Conservation (phyloP, 2,113 vertebrate genomes). For the Lethenteron reissneri region DNA sequence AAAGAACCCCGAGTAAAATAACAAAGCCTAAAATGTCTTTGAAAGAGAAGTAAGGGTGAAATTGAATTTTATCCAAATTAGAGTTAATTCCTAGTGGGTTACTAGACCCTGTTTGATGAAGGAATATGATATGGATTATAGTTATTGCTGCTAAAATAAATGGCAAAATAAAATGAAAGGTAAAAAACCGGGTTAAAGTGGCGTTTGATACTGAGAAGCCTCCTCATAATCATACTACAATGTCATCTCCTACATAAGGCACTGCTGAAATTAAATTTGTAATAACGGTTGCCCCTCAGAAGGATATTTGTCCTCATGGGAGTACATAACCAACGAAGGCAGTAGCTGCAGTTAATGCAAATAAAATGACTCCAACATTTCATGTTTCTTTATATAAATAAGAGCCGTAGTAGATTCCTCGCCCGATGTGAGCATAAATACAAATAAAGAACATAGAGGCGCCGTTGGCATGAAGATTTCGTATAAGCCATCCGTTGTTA, state of each 20-base stretch:
- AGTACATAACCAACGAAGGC: conserved; percentile 13
- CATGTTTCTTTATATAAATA: conserved; percentile 12
- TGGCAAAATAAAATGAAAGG: conserved; percentile 8
- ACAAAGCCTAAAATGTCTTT: conserved; percentile 1
- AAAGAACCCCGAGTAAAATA: neutral
- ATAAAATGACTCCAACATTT: conserved; percentile 1
- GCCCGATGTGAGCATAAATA: conserved; percentile 1
- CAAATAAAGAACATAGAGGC: conserved; percentile 15
- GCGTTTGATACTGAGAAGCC: conserved; percentile 13
- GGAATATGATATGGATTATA: neutral
- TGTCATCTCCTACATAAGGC: neutral
- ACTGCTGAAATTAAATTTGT: conserved; percentile 13
- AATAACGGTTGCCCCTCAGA: conserved; percentile 16
- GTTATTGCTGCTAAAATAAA: neutral
- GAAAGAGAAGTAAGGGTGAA: conserved; percentile 10
- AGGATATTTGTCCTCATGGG: conserved; percentile 17
- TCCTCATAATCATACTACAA: conserved; percentile 10
- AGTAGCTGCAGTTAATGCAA: neutral
- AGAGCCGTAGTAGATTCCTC: conserved; percentile 7
- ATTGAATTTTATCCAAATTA: conserved; percentile 13
- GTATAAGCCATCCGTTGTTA: conserved; percentile 12
- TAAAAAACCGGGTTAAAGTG: conserved; percentile 7
- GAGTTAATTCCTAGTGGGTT: conserved; percentile 9
- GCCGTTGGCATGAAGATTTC: conserved; percentile 9
- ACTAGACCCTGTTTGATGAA: conserved; percentile 9